Conservation (phyloP, 1,140 invertebrate species). For the Drosophila nasuta region DNA sequence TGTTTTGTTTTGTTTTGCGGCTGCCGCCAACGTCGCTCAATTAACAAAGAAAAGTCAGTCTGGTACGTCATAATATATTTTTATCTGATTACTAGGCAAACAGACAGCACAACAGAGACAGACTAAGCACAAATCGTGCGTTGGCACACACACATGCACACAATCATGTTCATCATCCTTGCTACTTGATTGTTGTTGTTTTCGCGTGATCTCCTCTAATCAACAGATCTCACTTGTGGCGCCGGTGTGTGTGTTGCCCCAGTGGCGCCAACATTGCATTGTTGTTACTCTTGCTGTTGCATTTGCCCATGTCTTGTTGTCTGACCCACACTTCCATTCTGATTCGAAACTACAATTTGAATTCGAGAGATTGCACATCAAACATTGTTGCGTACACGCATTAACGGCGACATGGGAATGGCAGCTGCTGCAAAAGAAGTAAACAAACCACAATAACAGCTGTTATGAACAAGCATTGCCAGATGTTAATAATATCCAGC, state of each 20-base stretch:
- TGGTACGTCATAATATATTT: conserved; percentile 82
- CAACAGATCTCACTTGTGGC: conserved; percentile 60
- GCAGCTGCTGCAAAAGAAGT: conserved; percentile 22
- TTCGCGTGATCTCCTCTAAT: conserved; percentile 71
- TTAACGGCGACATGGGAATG: conserved; percentile 33
- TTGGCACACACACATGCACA: conserved; percentile 51
- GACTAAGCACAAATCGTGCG: conserved; percentile 61
- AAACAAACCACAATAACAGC: conserved; percentile 39
- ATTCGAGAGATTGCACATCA: conserved; percentile 24
- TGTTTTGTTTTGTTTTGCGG: background rate
- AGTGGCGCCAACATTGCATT: conserved; percentile 16
- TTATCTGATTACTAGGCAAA: conserved; percentile 68
- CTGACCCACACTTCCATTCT: background rate
- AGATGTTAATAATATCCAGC: background rate
- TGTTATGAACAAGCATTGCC: conserved; percentile 17
- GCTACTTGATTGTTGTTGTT: conserved; percentile 34
- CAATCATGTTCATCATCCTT: conserved; percentile 56
- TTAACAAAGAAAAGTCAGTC: conserved; percentile 79
- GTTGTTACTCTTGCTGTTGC: background rate
- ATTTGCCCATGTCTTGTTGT: no score
- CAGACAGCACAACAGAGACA: conserved; percentile 28
- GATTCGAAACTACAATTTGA: conserved; percentile 32
- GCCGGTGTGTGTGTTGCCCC: conserved; percentile 23
- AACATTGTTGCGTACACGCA: conserved; percentile 15
- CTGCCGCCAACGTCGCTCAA: conserved; percentile 62